Base-by-base conservation (phyloP, 2,888 invertebrate species). In the Hypsopygia costalis region DNA sequence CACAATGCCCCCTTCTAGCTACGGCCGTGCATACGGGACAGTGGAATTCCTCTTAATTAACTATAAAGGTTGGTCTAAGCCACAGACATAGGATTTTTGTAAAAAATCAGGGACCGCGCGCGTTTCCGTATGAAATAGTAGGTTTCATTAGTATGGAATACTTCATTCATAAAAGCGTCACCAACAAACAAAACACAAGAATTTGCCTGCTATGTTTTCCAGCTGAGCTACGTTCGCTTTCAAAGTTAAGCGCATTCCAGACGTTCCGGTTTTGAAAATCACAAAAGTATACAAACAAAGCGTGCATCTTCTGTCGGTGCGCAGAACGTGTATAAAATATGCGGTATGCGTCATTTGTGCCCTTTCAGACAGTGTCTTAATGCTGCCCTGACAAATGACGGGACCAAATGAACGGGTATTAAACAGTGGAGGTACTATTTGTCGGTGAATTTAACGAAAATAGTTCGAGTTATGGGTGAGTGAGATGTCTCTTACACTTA, bases 341-440 rank as follows among this genome's bases (percentile, higher is more conserved):
- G 52, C 51, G 47, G 46, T 47, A 43, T 43, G 48, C 58, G 47
- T 54, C 60, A 64, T 63, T 64, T 61, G 51, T 54, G 56, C 47
- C 47, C 54, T 50, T 56, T 55, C 56, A 49, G 45, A 46, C 46
- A 43, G 55, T 52, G 59, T 66, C 57, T 66, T 69, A 68, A 67
- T 62, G 66, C 59, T 49, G 48, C 44, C 49, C 52, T 64, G 69
- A 63, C 62, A 61, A 66, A 67, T 62, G 60, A 58, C 52, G 47
- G 46, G 42, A 39, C 46, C 46, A 54, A 67, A 69, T 64, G 59
- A 65, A 59, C 49, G 58, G 46, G 51, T 55, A 60, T 61, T 64
- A 65, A 46, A 52, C 34, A 31, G 33, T 3, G 25, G 4, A 8
- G 9, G 11, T 57, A 61, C 58, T 42, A 34, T 5, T 40, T 12